A percentile compares a stretch with the other conserved stretches of the same genome.
These are phyloP conservation scores for Hecatera dysodea DNA, from an alignment of 2,888 invertebrate genomes.

Conservation along the genomic window DNA sequence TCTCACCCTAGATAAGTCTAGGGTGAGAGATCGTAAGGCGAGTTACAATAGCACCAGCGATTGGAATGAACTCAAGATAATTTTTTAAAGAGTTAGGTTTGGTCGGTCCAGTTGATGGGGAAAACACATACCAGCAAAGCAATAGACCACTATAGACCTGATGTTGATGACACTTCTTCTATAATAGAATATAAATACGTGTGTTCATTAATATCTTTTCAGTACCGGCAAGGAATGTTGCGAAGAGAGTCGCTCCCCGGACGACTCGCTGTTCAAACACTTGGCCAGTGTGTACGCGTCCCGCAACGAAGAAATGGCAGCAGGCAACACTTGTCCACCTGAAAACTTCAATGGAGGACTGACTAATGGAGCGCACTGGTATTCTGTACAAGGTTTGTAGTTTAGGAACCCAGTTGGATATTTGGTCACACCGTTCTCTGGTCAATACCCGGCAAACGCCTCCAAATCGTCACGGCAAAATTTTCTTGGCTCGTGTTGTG, in stretches of 20 bases:
- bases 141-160: too few species aligned
- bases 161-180: too few species aligned
- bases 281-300: constrained; percentile 95
- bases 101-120: too few species aligned
- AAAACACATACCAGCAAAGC: too few species aligned
- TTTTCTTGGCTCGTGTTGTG: too few species aligned
- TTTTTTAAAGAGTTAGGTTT: too few species aligned
- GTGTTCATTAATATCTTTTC: constrained; percentile 30
- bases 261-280: constrained; percentile 95
- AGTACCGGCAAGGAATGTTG: constrained; percentile 92
- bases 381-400: constrained; percentile 94
- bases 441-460: not conserved
- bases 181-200: too few species aligned
- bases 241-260: constrained; percentile 94
- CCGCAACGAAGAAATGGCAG: constrained; percentile 94
- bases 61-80: too few species aligned
- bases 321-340: constrained; percentile 93
- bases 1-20: too few species aligned
- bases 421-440: not conserved
- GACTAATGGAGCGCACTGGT: constrained; percentile 98
- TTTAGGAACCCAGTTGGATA: not conserved
- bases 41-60: too few species aligned
- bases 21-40: too few species aligned
- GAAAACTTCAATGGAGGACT: constrained; percentile 95
- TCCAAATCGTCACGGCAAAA: not conserved